Conservation (phyloP, 2,113 vertebrate species). For the Syngnathus typhle region DNA sequence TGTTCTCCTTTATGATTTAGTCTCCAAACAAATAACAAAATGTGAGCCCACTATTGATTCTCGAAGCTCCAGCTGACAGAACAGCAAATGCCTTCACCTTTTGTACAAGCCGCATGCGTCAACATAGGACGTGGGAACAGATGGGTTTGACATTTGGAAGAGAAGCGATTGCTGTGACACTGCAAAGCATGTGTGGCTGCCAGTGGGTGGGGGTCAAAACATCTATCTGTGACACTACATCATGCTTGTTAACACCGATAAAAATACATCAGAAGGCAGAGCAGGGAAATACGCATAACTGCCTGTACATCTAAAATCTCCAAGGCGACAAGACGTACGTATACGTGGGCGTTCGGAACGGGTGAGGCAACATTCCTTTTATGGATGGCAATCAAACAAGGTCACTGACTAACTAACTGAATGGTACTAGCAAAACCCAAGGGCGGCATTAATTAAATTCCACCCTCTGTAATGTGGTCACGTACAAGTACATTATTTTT, state of each 20-base stretch:
- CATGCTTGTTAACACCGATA: background rate
- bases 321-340: background rate
- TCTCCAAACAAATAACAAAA: background rate
- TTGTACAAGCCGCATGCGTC: background rate
- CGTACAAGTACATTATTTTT: no score
- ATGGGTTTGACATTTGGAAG: constrained; percentile 23
- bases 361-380: background rate
- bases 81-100: background rate
- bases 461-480: no score
- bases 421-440: background rate
- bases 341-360: background rate
- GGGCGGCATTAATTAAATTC: background rate
- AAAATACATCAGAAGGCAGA: constrained; percentile 9
- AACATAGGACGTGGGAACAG: background rate
- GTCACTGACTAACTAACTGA: background rate
- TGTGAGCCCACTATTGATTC: no score
- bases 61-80: background rate
- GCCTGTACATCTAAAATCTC: background rate
- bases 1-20: background rate
- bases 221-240: background rate
- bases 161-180: constrained; percentile 4
- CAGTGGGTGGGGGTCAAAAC: constrained; percentile 1
- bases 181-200: background rate
- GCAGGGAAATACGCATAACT: background rate
- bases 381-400: background rate